phyloP scores from a whole-genome alignment of 2,797 vertebrate species.

The Emys orbicularis region DNA sequence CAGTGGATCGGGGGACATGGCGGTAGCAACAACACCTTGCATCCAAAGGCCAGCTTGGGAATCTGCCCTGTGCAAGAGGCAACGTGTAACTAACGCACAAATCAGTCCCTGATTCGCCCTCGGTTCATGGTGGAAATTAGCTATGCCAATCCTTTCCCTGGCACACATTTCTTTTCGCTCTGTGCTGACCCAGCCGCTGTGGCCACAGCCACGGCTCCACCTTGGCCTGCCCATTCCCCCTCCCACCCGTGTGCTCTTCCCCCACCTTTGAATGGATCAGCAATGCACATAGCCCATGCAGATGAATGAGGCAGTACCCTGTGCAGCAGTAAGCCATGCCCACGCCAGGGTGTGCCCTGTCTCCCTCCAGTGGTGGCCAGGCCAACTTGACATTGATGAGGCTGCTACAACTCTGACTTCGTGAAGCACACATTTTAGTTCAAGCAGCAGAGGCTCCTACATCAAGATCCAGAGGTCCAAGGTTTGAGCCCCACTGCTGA shows the following conservation, averaged over 20 bases:
- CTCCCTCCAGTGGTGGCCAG: background rate
- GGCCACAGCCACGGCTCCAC: background rate
- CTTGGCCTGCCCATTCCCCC: background rate
- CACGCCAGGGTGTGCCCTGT: background rate
- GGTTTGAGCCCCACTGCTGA: background rate
- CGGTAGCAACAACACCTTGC: fast-evolving
- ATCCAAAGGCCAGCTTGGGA: background rate
- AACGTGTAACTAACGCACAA: fast-evolving
- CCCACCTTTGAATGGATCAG: fast-evolving
- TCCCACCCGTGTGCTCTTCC: background rate
- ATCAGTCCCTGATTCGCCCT: background rate
- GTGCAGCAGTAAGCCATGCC: background rate
- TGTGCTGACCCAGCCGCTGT: background rate
- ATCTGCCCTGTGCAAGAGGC: background rate
- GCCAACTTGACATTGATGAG: background rate
- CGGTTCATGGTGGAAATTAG: background rate
- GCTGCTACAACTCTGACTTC: background rate
- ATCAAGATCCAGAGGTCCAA: background rate
- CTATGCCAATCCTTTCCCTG: background rate
- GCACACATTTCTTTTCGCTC: background rate
- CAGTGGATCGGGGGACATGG: background rate
- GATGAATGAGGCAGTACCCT: background rate
- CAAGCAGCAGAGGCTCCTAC: background rate
- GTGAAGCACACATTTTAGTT: background rate
- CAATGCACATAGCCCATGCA: background rate